phyloP scores from a whole-genome alignment of 2,888 invertebrate genomes.

The Bugulina stolonifera region DNA sequence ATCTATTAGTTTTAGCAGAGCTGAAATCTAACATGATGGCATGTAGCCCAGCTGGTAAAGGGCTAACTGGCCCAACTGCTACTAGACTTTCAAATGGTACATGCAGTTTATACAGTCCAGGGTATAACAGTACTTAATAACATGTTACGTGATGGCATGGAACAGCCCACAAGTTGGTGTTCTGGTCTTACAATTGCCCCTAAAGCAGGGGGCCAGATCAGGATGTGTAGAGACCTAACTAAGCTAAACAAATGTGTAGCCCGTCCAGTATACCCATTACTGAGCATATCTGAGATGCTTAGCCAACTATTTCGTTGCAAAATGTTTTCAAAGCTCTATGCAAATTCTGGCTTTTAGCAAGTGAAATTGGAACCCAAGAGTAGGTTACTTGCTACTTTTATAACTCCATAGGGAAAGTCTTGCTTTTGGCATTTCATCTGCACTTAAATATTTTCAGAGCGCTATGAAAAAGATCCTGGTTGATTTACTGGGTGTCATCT shows the following conservation, averaged over 20 bases:
- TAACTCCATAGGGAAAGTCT: too few species aligned
- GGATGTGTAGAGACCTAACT: conserved; percentile 8
- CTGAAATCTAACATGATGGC: too few species aligned
- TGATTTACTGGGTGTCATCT: background rate
- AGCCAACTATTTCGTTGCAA: background rate
- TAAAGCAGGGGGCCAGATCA: background rate
- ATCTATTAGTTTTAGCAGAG: too few species aligned
- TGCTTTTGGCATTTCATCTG: conserved; percentile 16
- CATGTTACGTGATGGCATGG: too few species aligned
- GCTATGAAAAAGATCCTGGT: conserved; percentile 7
- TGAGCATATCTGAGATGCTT: background rate
- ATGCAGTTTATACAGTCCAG: too few species aligned
- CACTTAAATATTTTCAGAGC: too few species aligned
- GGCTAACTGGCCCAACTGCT: too few species aligned
- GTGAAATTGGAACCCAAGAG: background rate
- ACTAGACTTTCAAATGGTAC: too few species aligned
- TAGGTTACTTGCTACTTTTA: background rate
- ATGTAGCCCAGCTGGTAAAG: too few species aligned
- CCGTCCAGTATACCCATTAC: background rate
- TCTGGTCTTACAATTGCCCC: background rate
- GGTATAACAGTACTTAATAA: too few species aligned
- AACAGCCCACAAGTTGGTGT: background rate
- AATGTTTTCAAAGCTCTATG: background rate
- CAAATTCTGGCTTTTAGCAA: conserved; percentile 16
- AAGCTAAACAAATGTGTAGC: background rate